Conservation (phyloP, 2,113 vertebrate species). For the Cyanocitta stelleri region DNA sequence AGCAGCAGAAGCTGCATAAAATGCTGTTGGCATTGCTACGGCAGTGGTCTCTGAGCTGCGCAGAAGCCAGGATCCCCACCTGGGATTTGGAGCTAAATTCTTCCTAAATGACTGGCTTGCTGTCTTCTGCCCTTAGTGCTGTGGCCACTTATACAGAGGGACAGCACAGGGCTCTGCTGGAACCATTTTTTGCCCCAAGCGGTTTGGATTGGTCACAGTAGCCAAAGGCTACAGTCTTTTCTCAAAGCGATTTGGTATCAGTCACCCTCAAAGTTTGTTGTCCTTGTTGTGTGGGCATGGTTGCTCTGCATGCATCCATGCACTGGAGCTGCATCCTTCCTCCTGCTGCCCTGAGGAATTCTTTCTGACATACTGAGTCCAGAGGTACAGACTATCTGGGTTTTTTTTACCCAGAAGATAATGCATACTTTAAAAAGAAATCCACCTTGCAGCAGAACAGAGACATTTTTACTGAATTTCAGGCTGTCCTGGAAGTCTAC, state of each 20-base stretch:
- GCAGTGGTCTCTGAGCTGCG: accelerated
- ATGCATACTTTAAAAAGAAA: neutral
- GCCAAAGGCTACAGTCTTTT: neutral
- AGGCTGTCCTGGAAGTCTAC: neutral
- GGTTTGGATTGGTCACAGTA: neutral
- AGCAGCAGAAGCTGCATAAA: neutral
- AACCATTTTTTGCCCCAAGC: neutral
- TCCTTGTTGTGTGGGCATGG: neutral
- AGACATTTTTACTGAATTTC: neutral
- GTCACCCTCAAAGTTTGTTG: neutral
- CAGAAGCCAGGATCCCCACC: neutral
- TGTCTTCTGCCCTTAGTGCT: neutral
- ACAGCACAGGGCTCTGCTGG: neutral
- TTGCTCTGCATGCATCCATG: neutral
- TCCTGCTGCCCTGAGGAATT: neutral
- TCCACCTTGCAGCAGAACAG: neutral
- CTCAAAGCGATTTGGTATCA: neutral
- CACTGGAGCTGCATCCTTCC: neutral
- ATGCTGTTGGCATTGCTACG: accelerated
- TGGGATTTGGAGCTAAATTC: neutral
- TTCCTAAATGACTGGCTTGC: neutral
- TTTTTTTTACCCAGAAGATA: neutral
- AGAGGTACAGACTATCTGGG: neutral
- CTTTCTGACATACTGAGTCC: neutral
- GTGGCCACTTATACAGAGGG: neutral